Conservation (phyloP, 2,797 vertebrate species). For the Spinus pinus region DNA sequence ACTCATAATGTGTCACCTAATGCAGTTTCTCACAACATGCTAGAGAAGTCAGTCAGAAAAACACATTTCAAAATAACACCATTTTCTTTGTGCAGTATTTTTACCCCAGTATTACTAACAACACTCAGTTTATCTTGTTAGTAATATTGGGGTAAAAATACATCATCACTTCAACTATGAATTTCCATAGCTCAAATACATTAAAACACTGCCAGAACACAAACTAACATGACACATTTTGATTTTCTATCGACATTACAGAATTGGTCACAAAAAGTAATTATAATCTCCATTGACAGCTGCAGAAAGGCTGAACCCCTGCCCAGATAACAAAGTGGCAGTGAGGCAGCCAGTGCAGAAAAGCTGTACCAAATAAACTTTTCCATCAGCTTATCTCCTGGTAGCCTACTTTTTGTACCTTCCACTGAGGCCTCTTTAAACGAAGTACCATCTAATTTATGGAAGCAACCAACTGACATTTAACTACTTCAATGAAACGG, state of each 20-base stretch:
- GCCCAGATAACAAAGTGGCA: not conserved
- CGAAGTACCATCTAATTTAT: conserved; percentile 36
- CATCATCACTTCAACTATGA: not conserved
- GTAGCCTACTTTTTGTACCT: not conserved
- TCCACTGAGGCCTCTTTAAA: conserved; percentile 12
- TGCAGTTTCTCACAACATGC: not conserved
- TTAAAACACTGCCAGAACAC: not conserved
- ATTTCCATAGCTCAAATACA: not conserved
- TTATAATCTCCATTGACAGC: not conserved
- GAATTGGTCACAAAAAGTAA: not conserved
- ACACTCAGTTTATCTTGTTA: not conserved
- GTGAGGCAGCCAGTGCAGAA: not conserved
- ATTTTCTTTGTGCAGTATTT: not conserved
- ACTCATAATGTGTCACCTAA: not conserved
- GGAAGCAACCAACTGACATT: conserved; percentile 46
- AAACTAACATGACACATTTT: not conserved
- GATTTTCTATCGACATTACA: not conserved
- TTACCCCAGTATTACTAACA: not conserved
- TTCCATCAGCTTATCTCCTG: not conserved
- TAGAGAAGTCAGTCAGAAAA: not conserved
- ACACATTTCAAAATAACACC: not conserved
- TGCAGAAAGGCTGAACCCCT: not conserved
- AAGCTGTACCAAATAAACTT: not conserved
- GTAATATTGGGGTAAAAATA: not conserved
- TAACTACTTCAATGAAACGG: conserved; percentile 50